These are phyloP conservation scores for Ennomos erosarius DNA, from an alignment of 2,888 invertebrate genomes.

Conservation along the genomic window DNA sequence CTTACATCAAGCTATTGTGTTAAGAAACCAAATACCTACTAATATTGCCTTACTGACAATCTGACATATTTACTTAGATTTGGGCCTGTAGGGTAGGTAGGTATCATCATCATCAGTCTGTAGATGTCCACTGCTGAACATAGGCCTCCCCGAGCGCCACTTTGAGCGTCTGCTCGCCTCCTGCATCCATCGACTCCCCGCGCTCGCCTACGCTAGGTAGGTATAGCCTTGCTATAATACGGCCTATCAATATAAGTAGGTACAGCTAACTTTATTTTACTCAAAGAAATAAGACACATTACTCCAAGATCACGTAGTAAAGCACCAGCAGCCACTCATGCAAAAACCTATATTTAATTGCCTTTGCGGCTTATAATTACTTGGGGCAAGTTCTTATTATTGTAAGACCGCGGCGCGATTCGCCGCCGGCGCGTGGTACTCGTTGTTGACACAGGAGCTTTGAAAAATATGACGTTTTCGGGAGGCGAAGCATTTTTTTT, in stretches of 20 bases:
- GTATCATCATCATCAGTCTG: no score
- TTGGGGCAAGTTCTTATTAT: constrained; percentile 4
- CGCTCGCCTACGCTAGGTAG: no score
- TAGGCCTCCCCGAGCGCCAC: no score
- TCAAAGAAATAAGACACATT: constrained; percentile 27
- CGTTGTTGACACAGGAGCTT: no score
- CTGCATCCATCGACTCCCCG: no score
- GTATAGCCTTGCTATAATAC: background rate
- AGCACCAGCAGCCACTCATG: constrained; percentile 12
- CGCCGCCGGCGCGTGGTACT: no score
- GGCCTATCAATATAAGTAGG: constrained; percentile 8
- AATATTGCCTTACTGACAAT: constrained; percentile 15
- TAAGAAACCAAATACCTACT: constrained; percentile 8
- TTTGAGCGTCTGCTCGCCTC: no score
- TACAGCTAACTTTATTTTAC: constrained; percentile 16
- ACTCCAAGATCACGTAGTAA: constrained; percentile 18
- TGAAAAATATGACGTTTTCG: no score
- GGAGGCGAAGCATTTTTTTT: no score
- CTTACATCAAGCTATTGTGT: constrained; percentile 22
- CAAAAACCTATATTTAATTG: background rate
- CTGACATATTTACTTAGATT: constrained; percentile 20
- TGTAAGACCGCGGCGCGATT: no score
- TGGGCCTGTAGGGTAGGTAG: no score
- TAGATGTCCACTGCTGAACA: no score
- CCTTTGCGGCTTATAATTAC: background rate